Conservation (phyloP, 1,140 invertebrate species). For the Nasonia longicornis region DNA sequence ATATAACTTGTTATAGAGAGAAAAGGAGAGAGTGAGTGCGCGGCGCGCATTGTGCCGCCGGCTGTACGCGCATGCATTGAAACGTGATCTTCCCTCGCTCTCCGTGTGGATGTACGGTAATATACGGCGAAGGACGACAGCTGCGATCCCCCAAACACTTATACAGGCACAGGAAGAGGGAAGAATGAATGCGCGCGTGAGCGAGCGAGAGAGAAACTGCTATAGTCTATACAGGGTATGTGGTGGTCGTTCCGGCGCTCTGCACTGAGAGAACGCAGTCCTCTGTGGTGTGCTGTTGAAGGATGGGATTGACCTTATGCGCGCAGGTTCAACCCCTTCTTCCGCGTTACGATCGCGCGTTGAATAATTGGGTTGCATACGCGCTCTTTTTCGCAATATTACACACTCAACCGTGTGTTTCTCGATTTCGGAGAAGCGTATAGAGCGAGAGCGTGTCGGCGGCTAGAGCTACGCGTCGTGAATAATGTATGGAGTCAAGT, state of each 20-base stretch:
- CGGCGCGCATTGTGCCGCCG: background rate
- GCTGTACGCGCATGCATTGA: slow-evolving; percentile 45
- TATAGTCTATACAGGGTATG: background rate
- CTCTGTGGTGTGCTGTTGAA: background rate
- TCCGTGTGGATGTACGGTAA: slow-evolving; percentile 12
- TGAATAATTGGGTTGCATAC: too few species aligned
- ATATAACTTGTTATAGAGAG: too few species aligned
- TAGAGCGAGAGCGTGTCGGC: background rate
- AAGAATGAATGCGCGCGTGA: background rate
- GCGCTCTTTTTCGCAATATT: slow-evolving; percentile 28
- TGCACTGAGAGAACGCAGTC: background rate
- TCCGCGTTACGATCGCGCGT: background rate
- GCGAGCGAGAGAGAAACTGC: background rate
- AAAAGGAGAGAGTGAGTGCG: slow-evolving; percentile 6
- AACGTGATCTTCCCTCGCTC: slow-evolving; percentile 49
- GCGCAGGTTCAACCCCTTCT: background rate
- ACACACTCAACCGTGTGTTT: slow-evolving; percentile 39
- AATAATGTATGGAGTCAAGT: slow-evolving; percentile 19
- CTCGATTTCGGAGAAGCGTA: background rate
- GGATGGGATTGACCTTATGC: background rate
- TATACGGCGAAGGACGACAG: background rate
- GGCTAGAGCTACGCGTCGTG: background rate
- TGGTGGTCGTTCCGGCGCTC: background rate
- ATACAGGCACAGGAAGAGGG: background rate
- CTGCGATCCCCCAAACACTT: slow-evolving; percentile 2